Evolutionary conservation across 2,888 invertebrate species (phyloP).

Genomic region (Boloria euphrosyne): DNA sequence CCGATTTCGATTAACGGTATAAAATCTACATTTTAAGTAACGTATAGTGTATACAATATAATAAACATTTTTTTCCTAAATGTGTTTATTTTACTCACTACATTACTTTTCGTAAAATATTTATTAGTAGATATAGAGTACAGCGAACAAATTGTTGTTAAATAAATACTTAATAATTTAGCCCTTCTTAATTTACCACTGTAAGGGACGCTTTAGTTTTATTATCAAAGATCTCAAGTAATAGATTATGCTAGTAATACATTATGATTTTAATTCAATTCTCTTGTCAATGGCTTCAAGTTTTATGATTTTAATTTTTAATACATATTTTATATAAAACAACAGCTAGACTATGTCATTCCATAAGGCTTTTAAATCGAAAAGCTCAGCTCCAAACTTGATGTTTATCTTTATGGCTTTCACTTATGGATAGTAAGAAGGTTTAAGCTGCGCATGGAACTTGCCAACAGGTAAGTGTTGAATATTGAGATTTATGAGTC

Average conservation of each 20-base stretch:
- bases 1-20: constrained; percentile 4
- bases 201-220: too few relatives aligned
- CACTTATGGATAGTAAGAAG: constrained; percentile 54
- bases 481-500: constrained; percentile 74
- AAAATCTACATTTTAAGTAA: neutral
- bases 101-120: too few relatives aligned
- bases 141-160: too few relatives aligned
- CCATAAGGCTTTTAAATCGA: constrained; percentile 39
- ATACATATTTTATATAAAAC: neutral
- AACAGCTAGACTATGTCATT: constrained; percentile 21
- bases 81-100: neutral
- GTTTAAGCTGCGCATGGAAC: constrained; percentile 36
- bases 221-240: too few relatives aligned
- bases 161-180: too few relatives aligned
- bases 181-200: too few relatives aligned
- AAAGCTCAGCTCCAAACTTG: constrained; percentile 45
- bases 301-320: too few relatives aligned
- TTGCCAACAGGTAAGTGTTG: constrained; percentile 52
- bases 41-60: neutral
- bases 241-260: too few relatives aligned
- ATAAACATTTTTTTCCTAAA: neutral
- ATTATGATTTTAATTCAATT: too few relatives aligned
- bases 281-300: too few relatives aligned
- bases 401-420: constrained; percentile 60
- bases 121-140: too few relatives aligned